Evolutionary conservation across 2,797 vertebrate genomes (phyloP).

Genomic region (Geotrypetes seraphini): DNA sequence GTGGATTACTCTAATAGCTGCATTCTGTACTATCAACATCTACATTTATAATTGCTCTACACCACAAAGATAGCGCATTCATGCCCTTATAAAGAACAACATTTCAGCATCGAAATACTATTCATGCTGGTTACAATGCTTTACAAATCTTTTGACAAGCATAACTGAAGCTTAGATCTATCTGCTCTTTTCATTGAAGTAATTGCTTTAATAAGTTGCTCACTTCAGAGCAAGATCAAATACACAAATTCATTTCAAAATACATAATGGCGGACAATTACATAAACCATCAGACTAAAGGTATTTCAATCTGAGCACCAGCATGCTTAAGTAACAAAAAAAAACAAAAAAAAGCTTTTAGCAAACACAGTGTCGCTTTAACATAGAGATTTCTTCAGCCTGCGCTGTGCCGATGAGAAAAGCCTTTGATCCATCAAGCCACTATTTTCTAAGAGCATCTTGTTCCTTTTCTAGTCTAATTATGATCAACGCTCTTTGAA

Average conservation of each 20-base stretch:
- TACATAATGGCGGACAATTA: not conserved
- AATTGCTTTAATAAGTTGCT: conserved; percentile 28
- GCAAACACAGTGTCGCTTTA: too few species aligned
- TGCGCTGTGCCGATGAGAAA: too few species aligned
- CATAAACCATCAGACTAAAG: conserved; percentile 14
- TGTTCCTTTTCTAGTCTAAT: not conserved
- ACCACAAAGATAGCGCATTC: too few species aligned
- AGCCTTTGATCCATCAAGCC: too few species aligned
- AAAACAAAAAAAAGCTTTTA: not conserved
- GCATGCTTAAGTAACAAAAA: conserved; percentile 12
- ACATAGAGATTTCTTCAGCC: too few species aligned
- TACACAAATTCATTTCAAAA: conserved; percentile 20
- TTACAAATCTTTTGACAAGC: conserved; percentile 10
- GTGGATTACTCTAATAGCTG: too few species aligned
- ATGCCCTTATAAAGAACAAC: conserved; percentile 11
- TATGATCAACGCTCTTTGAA: not conserved
- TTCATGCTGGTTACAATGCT: conserved; percentile 5
- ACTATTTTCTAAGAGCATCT: not conserved
- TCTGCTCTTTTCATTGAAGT: conserved; percentile 23
- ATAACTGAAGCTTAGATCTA: conserved; percentile 12
- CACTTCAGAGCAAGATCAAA: conserved; percentile 22
- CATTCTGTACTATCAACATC: too few species aligned
- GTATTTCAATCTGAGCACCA: too few species aligned
- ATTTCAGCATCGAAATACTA: conserved; percentile 24
- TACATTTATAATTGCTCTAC: too few species aligned